phyloP scores from a whole-genome alignment of 1,140 invertebrate genomes.

The Aphaenogaster rudis region DNA sequence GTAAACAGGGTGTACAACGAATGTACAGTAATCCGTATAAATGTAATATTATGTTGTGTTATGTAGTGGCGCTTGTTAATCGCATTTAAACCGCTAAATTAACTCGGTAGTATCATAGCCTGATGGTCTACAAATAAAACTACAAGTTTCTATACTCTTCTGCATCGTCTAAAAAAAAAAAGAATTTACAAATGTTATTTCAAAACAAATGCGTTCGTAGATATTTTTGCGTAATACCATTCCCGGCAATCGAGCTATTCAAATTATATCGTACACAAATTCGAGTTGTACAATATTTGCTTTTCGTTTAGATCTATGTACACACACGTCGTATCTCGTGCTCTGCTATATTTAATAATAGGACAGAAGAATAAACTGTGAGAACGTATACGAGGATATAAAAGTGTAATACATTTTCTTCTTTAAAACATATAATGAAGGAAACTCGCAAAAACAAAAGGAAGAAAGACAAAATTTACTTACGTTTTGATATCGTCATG shows the following conservation, averaged over 20 bases:
- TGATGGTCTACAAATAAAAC: conserved; percentile 29
- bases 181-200: not conserved
- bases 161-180: not conserved
- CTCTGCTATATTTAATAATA: not conserved
- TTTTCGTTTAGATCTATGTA: not conserved
- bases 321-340: not conserved
- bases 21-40: conserved; percentile 11
- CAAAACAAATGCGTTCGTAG: not conserved
- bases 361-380: not conserved
- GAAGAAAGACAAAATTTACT: not conserved
- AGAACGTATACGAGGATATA: not conserved
- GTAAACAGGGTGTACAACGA: conserved; percentile 1
- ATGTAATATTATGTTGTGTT: conserved; percentile 14
- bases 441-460: not conserved
- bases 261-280: conserved; percentile 21
- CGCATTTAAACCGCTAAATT: conserved; percentile 11
- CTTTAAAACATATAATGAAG: not conserved
- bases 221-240: not conserved
- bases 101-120: conserved; percentile 28
- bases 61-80: not conserved
- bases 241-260: not conserved
- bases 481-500: not conserved
- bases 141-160: not conserved
- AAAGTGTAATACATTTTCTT: not conserved
- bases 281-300: not conserved